A percentile compares a stretch with the other conserved stretches of the same genome.
phyloP scores from a whole-genome alignment of 2,888 invertebrate species.

The Dryocosmus kuriphilus region DNA sequence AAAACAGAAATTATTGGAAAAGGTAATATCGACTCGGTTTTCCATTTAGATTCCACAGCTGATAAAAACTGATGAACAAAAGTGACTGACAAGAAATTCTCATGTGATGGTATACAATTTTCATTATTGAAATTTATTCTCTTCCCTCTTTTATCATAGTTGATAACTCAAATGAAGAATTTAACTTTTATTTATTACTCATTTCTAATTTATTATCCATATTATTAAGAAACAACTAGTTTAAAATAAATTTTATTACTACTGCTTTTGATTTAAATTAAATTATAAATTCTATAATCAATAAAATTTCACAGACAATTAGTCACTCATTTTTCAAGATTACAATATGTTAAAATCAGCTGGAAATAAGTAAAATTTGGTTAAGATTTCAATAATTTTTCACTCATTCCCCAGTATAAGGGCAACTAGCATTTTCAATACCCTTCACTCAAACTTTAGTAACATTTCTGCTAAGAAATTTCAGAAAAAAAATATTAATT shows the following conservation, averaged over 20 bases:
- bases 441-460: no score
- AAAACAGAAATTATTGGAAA: background rate
- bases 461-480: no score
- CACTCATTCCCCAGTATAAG: no score
- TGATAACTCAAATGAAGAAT: no score
- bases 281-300: background rate
- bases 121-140: background rate
- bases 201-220: background rate
- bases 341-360: no score
- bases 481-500: no score
- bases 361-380: no score
- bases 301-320: no score
- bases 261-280: background rate
- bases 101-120: background rate
- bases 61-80: background rate
- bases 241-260: background rate
- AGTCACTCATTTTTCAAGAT: no score
- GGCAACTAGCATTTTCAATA: no score
- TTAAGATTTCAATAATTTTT: no score
- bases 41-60: background rate
- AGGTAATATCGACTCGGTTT: slow-evolving; percentile 2
- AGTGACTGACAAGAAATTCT: background rate
- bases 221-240: background rate
- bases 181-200: background rate
- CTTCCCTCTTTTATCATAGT: background rate